Evolutionary conservation across 1,140 invertebrate species (phyloP).

Genomic region (Parapsyche elsis): DNA sequence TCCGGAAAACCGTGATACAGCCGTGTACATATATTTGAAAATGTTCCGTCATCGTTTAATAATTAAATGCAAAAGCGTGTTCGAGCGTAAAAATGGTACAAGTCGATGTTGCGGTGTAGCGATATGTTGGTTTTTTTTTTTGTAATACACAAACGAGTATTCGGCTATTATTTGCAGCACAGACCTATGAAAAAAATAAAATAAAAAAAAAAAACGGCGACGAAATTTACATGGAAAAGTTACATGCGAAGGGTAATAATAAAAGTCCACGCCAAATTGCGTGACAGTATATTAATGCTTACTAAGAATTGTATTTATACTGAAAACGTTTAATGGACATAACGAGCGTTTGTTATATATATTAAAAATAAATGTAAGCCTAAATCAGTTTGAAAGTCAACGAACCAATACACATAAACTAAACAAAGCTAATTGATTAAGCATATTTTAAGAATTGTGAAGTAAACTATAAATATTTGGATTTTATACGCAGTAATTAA

Average conservation of each 20-base stretch:
- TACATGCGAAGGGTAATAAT: conserved; percentile 27
- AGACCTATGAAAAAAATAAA: neutral
- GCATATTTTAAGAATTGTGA: no score
- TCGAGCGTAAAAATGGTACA: neutral
- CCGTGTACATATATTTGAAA: neutral
- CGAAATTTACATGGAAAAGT: conserved; percentile 17
- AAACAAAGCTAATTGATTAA: no score
- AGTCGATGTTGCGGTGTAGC: no score
- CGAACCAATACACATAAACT: no score
- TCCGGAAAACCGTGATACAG: no score
- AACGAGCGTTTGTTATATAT: conserved; percentile 1
- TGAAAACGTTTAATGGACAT: conserved; percentile 9
- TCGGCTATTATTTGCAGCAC: no score
- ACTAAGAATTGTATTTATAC: conserved; percentile 23
- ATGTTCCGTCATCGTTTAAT: neutral
- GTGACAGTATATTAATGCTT: conserved; percentile 25
- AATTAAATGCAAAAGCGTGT: neutral
- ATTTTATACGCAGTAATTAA: no score
- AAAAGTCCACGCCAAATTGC: conserved; percentile 31
- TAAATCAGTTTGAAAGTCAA: neutral
- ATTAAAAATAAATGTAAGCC: conserved; percentile 4
- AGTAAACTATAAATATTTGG: no score
- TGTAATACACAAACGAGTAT: no score
- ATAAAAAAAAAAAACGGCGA: neutral
- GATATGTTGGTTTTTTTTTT: no score